These are phyloP conservation scores for Chaetoderma sp. DNA, from an alignment of 2,888 invertebrate genomes.

Conservation along the genomic window DNA sequence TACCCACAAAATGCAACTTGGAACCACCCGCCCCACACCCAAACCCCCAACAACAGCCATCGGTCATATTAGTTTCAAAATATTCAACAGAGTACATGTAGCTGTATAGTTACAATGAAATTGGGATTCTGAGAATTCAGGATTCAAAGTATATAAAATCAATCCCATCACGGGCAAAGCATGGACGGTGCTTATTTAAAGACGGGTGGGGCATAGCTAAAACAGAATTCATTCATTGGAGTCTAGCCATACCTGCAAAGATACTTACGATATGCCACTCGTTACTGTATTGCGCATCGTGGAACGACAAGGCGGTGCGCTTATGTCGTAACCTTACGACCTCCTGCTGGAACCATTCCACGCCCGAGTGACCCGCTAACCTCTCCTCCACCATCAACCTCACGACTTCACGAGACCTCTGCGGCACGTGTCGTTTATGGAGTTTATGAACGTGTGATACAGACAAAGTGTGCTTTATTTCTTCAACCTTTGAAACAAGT, in stretches of 20 bases:
- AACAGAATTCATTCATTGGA: too few relatives aligned
- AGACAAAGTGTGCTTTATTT: background rate
- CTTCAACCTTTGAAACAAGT: background rate
- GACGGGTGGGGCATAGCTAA: too few relatives aligned
- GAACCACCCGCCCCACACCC: background rate
- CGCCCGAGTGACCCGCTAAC: conserved; percentile 41
- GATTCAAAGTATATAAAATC: background rate
- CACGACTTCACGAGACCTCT: background rate
- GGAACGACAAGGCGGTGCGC: conserved; percentile 42
- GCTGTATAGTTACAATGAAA: too few relatives aligned
- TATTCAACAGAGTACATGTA: too few relatives aligned
- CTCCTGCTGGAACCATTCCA: conserved; percentile 55
- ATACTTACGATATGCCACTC: conserved; percentile 67
- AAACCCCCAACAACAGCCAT: background rate
- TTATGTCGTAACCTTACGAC: conserved; percentile 44
- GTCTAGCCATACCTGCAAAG: too few relatives aligned
- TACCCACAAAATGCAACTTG: background rate
- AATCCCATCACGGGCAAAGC: too few relatives aligned
- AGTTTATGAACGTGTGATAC: background rate
- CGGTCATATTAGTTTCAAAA: too few relatives aligned
- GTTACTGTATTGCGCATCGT: conserved; percentile 53
- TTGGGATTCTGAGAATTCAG: too few relatives aligned
- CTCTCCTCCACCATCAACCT: conserved; percentile 31
- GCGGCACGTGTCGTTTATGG: background rate
- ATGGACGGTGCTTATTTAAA: too few relatives aligned